phyloP scores from a whole-genome alignment of 2,888 invertebrate species.

The Cephus sareptanus region DNA sequence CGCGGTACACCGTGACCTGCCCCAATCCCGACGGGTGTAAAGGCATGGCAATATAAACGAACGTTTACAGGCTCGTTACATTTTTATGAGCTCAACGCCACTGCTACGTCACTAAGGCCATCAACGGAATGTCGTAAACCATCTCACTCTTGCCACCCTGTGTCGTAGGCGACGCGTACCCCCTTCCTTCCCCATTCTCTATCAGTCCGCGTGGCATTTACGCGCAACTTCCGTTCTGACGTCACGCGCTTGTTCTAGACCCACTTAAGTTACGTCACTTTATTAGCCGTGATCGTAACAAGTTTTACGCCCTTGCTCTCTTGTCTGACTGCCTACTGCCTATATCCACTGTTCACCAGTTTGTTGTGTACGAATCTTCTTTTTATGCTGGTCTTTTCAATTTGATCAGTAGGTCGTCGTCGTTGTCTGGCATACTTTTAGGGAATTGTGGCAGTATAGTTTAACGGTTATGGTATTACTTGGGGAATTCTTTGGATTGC shows the following conservation, averaged over 20 bases:
- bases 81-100: slow-evolving; percentile 65
- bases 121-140: slow-evolving; percentile 65
- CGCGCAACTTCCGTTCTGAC: slow-evolving; percentile 58
- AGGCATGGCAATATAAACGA: slow-evolving; percentile 65
- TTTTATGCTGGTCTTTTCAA: background rate
- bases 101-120: slow-evolving; percentile 60
- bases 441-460: background rate
- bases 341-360: background rate
- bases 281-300: slow-evolving; percentile 65
- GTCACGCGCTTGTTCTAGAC: slow-evolving; percentile 52
- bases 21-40: slow-evolving; percentile 61
- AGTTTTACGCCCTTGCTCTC: slow-evolving; percentile 57
- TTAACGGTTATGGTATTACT: background rate
- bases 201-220: slow-evolving; percentile 52
- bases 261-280: slow-evolving; percentile 63
- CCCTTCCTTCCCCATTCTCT: slow-evolving; percentile 22
- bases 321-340: background rate
- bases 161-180: background rate
- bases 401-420: background rate
- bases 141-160: slow-evolving; percentile 39
- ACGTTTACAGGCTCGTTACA: slow-evolving; percentile 67
- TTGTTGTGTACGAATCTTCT: background rate
- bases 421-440: background rate
- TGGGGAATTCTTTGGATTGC: background rate
- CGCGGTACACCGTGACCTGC: slow-evolving; percentile 53